These are phyloP conservation scores for Glossosoma conforme DNA, from an alignment of 1,140 invertebrate genomes.

Conservation along the genomic window DNA sequence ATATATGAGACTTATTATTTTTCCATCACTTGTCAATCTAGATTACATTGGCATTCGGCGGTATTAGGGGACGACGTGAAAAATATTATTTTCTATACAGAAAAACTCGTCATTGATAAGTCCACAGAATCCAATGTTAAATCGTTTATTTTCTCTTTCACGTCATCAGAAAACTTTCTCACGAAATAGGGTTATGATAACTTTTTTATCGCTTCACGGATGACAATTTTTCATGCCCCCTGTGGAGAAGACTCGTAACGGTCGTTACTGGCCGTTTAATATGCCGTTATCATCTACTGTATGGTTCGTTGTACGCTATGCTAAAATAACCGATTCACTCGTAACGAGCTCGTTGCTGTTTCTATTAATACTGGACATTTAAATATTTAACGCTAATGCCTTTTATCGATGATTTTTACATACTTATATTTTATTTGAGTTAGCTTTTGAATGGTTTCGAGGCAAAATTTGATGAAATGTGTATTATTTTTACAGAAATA, in stretches of 20 bases:
- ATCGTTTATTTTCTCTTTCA: background rate
- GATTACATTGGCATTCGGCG: too few species aligned
- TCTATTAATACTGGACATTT: too few species aligned
- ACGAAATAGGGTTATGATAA: background rate
- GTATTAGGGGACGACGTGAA: too few species aligned
- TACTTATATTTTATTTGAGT: too few species aligned
- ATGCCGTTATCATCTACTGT: slow-evolving; percentile 5
- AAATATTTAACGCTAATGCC: too few species aligned
- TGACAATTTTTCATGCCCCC: background rate
- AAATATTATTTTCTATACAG: background rate
- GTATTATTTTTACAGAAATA: too few species aligned
- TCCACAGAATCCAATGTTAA: background rate
- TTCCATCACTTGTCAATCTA: too few species aligned
- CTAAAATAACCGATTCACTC: slow-evolving; percentile 10
- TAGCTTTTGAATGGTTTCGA: too few species aligned
- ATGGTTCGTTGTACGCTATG: slow-evolving; percentile 12
- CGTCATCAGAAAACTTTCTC: background rate
- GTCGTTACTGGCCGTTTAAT: slow-evolving; percentile 9
- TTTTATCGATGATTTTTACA: too few species aligned
- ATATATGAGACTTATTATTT: too few species aligned
- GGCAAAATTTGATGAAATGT: too few species aligned
- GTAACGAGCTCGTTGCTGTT: background rate
- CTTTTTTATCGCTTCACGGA: too few species aligned
- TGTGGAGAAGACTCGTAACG: background rate
- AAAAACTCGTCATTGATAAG: background rate